Conservation (phyloP, 92 coral and sea anemone species). For the Blastomussa wellsi region DNA sequence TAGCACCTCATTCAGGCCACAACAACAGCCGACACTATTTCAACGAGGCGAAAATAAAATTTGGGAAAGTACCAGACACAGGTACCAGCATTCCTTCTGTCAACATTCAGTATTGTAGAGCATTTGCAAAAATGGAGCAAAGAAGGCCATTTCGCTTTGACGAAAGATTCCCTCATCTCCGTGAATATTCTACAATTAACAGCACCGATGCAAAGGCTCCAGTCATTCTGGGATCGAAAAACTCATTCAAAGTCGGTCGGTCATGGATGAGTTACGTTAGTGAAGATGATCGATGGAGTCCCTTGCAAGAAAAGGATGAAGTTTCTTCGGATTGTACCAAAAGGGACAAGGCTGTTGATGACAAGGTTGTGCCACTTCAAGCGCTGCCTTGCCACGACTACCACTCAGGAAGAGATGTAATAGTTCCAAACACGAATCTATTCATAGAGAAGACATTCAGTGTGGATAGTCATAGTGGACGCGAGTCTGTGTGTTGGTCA, state of each 20-base stretch:
- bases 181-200: conserved; percentile 35
- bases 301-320: conserved; percentile 32
- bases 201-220: conserved; percentile 59
- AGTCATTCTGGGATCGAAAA: conserved; percentile 49
- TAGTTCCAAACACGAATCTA: conserved; percentile 54
- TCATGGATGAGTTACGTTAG: conserved; percentile 47
- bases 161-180: not conserved
- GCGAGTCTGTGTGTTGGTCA: conserved; percentile 46
- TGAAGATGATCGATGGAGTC: conserved; percentile 52
- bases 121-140: too few species aligned
- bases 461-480: conserved; percentile 29
- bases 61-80: too few species aligned
- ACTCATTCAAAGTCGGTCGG: conserved; percentile 35
- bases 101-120: too few species aligned
- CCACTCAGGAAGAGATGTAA: conserved; percentile 49
- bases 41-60: too few species aligned
- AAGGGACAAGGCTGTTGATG: conserved; percentile 18
- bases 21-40: too few species aligned
- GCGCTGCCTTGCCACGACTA: conserved; percentile 54
- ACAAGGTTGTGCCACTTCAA: conserved; percentile 30
- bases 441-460: conserved; percentile 31
- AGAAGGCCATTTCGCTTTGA: too few species aligned
- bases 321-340: not conserved
- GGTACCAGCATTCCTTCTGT: too few species aligned
- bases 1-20: too few species aligned